phyloP scores from a whole-genome alignment of 2,797 vertebrate species.

The Numenius phaeopus region DNA sequence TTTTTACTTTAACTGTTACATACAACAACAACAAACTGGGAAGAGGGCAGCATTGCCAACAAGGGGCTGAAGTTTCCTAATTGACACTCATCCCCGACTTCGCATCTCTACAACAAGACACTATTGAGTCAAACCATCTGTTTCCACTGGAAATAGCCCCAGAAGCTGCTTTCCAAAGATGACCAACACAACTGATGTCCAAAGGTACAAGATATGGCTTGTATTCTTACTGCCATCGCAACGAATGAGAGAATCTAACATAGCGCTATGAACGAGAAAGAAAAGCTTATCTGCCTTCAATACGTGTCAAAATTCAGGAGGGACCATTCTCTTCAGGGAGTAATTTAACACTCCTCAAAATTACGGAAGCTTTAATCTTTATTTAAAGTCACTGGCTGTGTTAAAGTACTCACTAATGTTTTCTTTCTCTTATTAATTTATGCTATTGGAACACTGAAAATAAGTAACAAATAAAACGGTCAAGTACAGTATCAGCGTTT shows the following conservation, averaged over 20 bases:
- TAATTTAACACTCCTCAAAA: not conserved
- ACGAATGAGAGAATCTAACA: not conserved
- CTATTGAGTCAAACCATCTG: not conserved
- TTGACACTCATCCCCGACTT: not conserved
- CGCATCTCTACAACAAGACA: not conserved
- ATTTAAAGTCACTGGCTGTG: not conserved
- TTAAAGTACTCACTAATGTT: not conserved
- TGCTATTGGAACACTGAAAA: not conserved
- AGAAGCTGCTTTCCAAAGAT: not conserved
- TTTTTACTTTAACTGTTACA: not conserved
- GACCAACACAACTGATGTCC: not conserved
- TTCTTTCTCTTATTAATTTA: not conserved
- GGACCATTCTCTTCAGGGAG: not conserved
- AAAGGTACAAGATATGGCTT: not conserved
- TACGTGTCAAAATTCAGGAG: not conserved
- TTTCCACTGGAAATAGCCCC: not conserved
- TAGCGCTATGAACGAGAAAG: not conserved
- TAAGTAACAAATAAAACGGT: slow-evolving; percentile 23
- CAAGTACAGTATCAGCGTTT: not conserved
- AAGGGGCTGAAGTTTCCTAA: not conserved
- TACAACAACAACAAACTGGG: not conserved
- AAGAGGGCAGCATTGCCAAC: not conserved
- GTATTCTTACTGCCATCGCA: not conserved
- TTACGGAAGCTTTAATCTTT: not conserved
- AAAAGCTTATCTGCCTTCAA: not conserved